Conservation (phyloP, 2,797 vertebrate species). For the Rhinogobio ventralis region DNA sequence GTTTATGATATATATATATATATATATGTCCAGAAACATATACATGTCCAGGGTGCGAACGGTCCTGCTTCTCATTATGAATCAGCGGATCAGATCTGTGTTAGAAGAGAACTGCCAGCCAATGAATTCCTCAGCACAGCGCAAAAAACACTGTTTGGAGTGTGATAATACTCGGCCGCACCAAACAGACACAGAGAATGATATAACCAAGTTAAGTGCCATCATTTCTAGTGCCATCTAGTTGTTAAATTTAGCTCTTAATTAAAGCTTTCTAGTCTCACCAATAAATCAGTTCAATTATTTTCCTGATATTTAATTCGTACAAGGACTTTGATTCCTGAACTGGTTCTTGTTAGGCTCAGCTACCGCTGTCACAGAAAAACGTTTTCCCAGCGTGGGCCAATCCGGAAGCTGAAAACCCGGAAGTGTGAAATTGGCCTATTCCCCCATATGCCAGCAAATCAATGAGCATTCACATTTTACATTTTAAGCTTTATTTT, state of each 20-base stretch:
- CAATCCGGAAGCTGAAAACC: not conserved
- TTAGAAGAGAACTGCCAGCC: not conserved
- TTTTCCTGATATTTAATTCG: not conserved
- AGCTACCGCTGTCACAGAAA: not conserved
- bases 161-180: not conserved
- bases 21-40: not conserved
- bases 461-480: not conserved
- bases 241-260: not conserved
- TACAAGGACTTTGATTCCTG: not conserved
- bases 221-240: not conserved
- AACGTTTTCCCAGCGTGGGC: not conserved
- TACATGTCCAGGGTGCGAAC: not conserved
- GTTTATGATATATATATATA: not conserved
- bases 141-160: not conserved
- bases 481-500: not conserved
- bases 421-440: not conserved
- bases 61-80: not conserved
- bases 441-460: too few relatives aligned
- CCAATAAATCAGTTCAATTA: not conserved
- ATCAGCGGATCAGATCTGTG: not conserved
- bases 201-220: not conserved
- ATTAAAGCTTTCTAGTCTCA: not conserved
- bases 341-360: not conserved
- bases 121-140: not conserved
- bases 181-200: not conserved